Evolutionary conservation across 1,140 invertebrate species (phyloP), one percentile per base, ranked within the genome.

Genomic region (Pseudomyrmex dendroicus): DNA sequence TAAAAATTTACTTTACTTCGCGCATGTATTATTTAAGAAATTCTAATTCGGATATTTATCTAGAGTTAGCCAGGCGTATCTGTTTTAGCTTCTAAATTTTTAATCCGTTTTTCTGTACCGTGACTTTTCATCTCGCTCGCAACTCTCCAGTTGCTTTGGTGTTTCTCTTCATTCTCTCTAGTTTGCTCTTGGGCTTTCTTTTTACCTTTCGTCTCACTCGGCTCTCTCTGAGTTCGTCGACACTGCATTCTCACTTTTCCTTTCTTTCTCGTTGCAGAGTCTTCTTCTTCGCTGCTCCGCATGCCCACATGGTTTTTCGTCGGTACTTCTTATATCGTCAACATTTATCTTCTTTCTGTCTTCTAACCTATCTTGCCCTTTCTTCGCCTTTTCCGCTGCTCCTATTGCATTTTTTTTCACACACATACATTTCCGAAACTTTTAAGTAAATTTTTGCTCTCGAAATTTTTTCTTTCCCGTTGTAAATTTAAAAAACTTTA

Each of bases 311-410:
- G 54, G 66, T 80, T 80, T 80, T 80, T 80, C 76, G 66, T 80
- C 54, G 56, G 44, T 56, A 70, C 70, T 80, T 80, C 76, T 80
- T 70, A 25, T 50, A 54, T 72, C 44, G 12, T 22, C 54, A n/a
- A 80, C 57, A 82, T 68, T 82, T 20, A 44, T 82, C 76, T 84
- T 84, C 77, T 72, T 72, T 80, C 54, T 82, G 25, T 74, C 78
- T 64, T 44, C 57, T 15, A 62, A 8, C 80, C n/a, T 13, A 10
- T 61, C 9, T 4, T 22, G 56, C 48, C 20, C 17, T 48, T 73
- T 78, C 74, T 67, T 25, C 77, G 66, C 46, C 66, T 73, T 73
- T 72, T 59, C 67, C 48, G n/a, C 48, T 15, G 48, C 48, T 44
- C 10, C 48, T 76, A 74, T 82, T 74, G 63, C 67, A 72, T 80